Evolutionary conservation across 1,140 invertebrate genomes (phyloP), one percentile per base, ranked within the genome.

Genomic region (Drusus annulatus): DNA sequence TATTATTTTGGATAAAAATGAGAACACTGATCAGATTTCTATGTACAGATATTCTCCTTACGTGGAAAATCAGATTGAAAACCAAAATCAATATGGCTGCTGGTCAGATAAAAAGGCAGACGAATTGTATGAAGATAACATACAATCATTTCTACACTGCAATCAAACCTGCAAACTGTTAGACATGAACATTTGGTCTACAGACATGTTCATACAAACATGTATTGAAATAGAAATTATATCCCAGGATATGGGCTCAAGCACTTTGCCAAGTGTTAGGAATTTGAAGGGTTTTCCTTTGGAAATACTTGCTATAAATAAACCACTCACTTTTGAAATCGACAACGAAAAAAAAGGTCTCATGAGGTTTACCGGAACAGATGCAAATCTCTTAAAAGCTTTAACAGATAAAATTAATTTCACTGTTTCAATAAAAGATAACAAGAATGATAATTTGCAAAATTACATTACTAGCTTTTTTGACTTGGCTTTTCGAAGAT

Each of bases 401-500:
- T 31, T 83, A 25, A 77, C 76, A 1, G n/a, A 79, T 17, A 79
- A 80, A 68, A 73, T 83, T 45, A 83, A 83, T 52, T 81, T 80
- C 31, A 77, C 62, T 1, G 28, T 81, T 36, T 4, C 80, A 36
- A 15, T n/a, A 76, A 76, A 63, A 1, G n/a, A 21, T 6, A 51
- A 36, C 6, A 13, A 56, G 73, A 52, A 63, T 16, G 81, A 73
- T 36, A 36, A 65, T 23, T n/a, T n/a, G n/a, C n/a, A n/a, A n/a
- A 76, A 56, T 10, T 81, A 56, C 19, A 52, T 81, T 3, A n/a
- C 8, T 3, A 77, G 78, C n/a, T 68, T 81, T 10, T 71, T 80
- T 75, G 78, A 79, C 60, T 16, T 81, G 17, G 62, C 80, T 25
- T 74, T 54, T 28, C 58, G 80, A 50, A 51, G 62, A 50, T 76